These are phyloP conservation scores for Sparus aurata DNA, from an alignment of 2,797 vertebrate genomes.

Conservation along the genomic window DNA sequence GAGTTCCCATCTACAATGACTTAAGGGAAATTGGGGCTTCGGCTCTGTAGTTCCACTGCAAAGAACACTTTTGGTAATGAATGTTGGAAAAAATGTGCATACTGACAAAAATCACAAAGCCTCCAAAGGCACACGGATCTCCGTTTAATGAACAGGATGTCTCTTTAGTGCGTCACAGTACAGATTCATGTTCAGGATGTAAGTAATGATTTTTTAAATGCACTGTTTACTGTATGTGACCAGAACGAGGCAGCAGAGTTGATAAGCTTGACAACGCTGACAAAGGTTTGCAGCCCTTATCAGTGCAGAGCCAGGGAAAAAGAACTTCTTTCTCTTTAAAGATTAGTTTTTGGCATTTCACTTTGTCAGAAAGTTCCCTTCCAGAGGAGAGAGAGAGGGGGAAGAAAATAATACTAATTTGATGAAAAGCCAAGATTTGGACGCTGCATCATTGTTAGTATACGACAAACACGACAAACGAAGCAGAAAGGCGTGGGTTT, in stretches of 20 bases:
- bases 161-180: constrained; percentile 16
- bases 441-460: constrained; percentile 16
- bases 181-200: constrained; percentile 23
- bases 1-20: constrained; percentile 63
- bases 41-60: constrained; percentile 45
- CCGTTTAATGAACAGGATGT: constrained; percentile 31
- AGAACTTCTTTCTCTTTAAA: not conserved
- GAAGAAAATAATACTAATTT: constrained; percentile 29
- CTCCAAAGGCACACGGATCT: constrained; percentile 34
- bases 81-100: constrained; percentile 47
- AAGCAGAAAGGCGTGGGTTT: constrained; percentile 5
- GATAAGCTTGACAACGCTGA: constrained; percentile 44
- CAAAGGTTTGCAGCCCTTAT: constrained; percentile 56
- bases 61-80: constrained; percentile 56
- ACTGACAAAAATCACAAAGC: constrained; percentile 45
- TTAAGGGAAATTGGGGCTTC: constrained; percentile 65
- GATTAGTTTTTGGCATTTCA: constrained; percentile 19
- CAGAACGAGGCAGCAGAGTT: constrained; percentile 6
- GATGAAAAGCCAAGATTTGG: constrained; percentile 24
- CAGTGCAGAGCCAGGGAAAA: not conserved
- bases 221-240: constrained; percentile 20
- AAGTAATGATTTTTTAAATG: constrained; percentile 47
- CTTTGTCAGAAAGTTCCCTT: constrained; percentile 45
- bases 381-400: not conserved
- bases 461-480: not conserved